These are phyloP conservation scores for Autographa pulchrina DNA, from an alignment of 2,888 invertebrate species.

Conservation along the genomic window DNA sequence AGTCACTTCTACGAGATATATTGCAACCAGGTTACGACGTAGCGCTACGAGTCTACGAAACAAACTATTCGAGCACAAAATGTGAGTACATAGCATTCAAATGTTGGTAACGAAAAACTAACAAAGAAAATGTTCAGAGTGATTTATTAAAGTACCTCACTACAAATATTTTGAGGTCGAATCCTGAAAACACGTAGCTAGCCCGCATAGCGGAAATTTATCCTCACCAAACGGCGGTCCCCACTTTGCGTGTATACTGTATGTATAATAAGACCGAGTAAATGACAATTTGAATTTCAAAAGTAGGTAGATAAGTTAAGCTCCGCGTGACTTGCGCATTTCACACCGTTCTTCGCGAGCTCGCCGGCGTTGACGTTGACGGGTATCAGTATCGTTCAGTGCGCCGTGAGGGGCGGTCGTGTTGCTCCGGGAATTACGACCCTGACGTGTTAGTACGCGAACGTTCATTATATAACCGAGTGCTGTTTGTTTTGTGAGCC, in stretches of 20 bases:
- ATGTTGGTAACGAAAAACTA: constrained; percentile 35
- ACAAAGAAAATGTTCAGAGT: constrained; percentile 50
- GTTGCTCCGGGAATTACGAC: constrained; percentile 59
- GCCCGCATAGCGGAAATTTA: constrained; percentile 69
- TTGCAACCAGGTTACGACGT: constrained; percentile 34
- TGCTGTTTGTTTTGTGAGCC: constrained; percentile 83
- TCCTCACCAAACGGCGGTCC: constrained; percentile 63
- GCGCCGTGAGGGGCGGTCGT: constrained; percentile 68
- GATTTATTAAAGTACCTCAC: constrained; percentile 62
- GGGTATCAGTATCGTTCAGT: constrained; percentile 78
- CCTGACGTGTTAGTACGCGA: constrained; percentile 78
- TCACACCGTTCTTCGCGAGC: constrained; percentile 79
- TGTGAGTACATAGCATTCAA: constrained; percentile 20
- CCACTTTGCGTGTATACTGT: constrained; percentile 71
- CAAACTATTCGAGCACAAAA: constrained; percentile 21
- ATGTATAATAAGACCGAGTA: constrained; percentile 78
- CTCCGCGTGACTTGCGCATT: constrained; percentile 87
- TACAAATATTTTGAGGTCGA: constrained; percentile 56
- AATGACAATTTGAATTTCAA: constrained; percentile 83
- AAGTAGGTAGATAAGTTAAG: constrained; percentile 84
- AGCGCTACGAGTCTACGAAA: constrained; percentile 44
- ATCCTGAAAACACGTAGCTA: constrained; percentile 63
- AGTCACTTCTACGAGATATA: constrained; percentile 28
- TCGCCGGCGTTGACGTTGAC: constrained; percentile 74
- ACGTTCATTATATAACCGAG: constrained; percentile 83